phyloP scores from a whole-genome alignment of 1,140 invertebrate species.

The Anastatus disparis region DNA sequence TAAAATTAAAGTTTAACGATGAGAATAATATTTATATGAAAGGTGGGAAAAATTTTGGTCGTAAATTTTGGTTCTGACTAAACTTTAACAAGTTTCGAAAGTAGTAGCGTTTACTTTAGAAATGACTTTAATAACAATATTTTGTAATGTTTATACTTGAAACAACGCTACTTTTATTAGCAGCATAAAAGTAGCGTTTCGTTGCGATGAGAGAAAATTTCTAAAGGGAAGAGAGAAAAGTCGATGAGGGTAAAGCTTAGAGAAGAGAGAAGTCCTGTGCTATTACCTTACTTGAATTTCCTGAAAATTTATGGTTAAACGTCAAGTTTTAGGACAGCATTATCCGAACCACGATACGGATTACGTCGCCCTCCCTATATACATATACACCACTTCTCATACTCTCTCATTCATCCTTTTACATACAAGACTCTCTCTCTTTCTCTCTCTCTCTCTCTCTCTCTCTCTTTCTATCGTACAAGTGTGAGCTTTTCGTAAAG shows the following conservation, averaged over 20 bases:
- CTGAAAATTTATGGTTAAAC: constrained; percentile 40
- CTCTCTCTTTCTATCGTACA: not conserved
- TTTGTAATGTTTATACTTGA: not conserved
- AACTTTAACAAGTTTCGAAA: too few relatives aligned
- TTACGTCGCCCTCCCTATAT: constrained; percentile 28
- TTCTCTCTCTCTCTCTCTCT: too few relatives aligned
- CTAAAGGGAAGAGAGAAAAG: not conserved
- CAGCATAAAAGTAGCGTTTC: constrained; percentile 2
- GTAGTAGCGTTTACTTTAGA: too few relatives aligned
- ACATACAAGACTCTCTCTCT: too few relatives aligned
- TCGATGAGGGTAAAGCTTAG: constrained; percentile 23
- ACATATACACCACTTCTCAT: too few relatives aligned
- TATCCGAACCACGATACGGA: constrained; percentile 37
- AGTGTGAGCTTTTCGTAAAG: constrained; percentile 19
- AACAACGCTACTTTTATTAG: constrained; percentile 3
- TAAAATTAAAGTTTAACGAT: too few relatives aligned
- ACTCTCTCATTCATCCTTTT: too few relatives aligned
- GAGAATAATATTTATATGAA: too few relatives aligned
- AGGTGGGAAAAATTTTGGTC: too few relatives aligned
- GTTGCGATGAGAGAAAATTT: constrained; percentile 2
- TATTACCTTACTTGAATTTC: constrained; percentile 19
- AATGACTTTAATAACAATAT: too few relatives aligned
- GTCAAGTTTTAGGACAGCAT: constrained; percentile 41
- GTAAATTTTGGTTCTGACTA: too few relatives aligned
- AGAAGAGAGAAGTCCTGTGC: constrained; percentile 20